Evolutionary conservation across 2,113 vertebrate species (phyloP).

Genomic region (Heterochromis multidens): DNA sequence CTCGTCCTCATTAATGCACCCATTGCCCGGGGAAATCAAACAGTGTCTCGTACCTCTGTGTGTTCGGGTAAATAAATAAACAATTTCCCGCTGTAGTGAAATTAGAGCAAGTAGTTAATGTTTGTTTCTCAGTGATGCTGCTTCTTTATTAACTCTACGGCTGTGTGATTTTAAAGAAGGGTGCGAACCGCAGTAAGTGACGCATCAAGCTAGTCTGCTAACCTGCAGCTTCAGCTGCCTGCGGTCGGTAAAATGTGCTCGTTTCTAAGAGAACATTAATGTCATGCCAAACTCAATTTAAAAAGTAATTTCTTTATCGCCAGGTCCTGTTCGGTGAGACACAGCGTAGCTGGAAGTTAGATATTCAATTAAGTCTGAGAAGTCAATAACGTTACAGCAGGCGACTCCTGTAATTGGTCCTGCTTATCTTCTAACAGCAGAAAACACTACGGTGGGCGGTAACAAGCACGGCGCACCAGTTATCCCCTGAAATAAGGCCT

Average conservation of each 20-base stretch:
- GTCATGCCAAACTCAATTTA: background rate
- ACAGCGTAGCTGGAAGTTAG: background rate
- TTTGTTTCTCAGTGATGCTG: too few species aligned
- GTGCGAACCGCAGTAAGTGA: background rate
- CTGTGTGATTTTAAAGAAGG: background rate
- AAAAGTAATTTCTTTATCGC: background rate
- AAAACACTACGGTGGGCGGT: background rate
- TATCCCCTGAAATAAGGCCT: background rate
- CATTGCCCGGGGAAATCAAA: constrained; percentile 49
- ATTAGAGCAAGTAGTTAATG: background rate
- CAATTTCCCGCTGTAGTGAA: too few species aligned
- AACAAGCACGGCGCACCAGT: background rate
- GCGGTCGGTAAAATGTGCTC: background rate
- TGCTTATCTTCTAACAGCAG: background rate
- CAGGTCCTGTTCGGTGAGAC: background rate
- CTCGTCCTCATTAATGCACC: background rate
- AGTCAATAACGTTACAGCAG: background rate
- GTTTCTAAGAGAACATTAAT: background rate
- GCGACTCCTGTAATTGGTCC: background rate
- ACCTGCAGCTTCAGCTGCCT: background rate
- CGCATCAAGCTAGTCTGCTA: background rate
- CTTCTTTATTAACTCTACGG: background rate
- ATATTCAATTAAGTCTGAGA: background rate
- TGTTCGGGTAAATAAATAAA: background rate
- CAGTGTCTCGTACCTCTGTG: background rate